Conservation (phyloP, 2,113 vertebrate genomes). For the Alethe diademata region DNA sequence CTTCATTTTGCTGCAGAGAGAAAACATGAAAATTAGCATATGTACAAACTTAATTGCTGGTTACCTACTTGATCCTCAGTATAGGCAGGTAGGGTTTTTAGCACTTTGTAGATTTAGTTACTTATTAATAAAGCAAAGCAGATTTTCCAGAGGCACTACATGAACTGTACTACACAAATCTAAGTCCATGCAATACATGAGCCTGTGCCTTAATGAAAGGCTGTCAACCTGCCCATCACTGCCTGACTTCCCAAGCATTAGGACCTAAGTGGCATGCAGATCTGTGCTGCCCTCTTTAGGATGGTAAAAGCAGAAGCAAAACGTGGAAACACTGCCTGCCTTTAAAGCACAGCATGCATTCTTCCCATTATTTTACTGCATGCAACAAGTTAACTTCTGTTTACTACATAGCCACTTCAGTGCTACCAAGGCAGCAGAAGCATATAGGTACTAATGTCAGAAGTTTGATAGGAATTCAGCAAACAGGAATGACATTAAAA, state of each 20-base stretch:
- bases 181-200: not conserved
- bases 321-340: not conserved
- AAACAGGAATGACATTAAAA: not conserved
- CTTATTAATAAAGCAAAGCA: not conserved
- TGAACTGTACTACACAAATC: not conserved
- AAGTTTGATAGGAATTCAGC: not conserved
- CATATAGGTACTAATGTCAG: not conserved
- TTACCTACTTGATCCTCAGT: not conserved
- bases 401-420: not conserved
- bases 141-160: not conserved
- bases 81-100: not conserved
- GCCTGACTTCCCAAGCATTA: not conserved
- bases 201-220: not conserved
- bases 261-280: not conserved
- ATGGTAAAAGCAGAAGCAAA: not conserved
- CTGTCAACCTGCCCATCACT: not conserved
- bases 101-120: not conserved
- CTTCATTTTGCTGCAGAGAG: constrained; percentile 69
- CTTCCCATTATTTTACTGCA: not conserved
- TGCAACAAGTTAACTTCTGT: not conserved
- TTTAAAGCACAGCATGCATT: not conserved
- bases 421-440: not conserved
- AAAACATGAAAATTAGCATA: not conserved
- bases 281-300: not conserved
- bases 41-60: not conserved